phyloP scores from a whole-genome alignment of 2,888 invertebrate genomes.

The Apodemia mormo region DNA sequence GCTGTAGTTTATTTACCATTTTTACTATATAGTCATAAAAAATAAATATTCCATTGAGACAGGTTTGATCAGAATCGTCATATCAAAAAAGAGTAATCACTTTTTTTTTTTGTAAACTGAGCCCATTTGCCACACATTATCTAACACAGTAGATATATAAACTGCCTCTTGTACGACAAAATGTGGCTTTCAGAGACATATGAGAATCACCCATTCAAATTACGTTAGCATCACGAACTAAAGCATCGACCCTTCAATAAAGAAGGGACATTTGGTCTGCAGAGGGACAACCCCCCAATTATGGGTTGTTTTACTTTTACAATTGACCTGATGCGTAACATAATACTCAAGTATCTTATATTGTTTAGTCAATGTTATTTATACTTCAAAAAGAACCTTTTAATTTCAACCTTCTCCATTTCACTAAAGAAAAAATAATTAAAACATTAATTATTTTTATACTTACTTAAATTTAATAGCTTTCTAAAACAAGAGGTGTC shows the following conservation, averaged over 20 bases:
- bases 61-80: too few relatives aligned
- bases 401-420: slow-evolving; percentile 73
- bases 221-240: neutral
- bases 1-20: too few relatives aligned
- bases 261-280: neutral
- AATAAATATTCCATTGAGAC: too few relatives aligned
- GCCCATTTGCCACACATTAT: too few relatives aligned
- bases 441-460: slow-evolving; percentile 58
- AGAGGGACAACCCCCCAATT: neutral
- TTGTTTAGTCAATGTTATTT: neutral
- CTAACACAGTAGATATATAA: too few relatives aligned
- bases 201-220: too few relatives aligned
- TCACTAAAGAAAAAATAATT: slow-evolving; percentile 65
- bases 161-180: too few relatives aligned
- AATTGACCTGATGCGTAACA: neutral
- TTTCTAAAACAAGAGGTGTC: slow-evolving; percentile 66
- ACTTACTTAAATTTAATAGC: slow-evolving; percentile 50
- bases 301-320: slow-evolving; percentile 7
- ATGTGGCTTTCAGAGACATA: too few relatives aligned
- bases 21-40: too few relatives aligned
- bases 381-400: slow-evolving; percentile 42
- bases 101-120: too few relatives aligned
- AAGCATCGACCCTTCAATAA: neutral
- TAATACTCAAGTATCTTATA: neutral
- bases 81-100: too few relatives aligned